phyloP scores from a whole-genome alignment of 2,888 invertebrate species.

The Sarcophaga subvicina region DNA sequence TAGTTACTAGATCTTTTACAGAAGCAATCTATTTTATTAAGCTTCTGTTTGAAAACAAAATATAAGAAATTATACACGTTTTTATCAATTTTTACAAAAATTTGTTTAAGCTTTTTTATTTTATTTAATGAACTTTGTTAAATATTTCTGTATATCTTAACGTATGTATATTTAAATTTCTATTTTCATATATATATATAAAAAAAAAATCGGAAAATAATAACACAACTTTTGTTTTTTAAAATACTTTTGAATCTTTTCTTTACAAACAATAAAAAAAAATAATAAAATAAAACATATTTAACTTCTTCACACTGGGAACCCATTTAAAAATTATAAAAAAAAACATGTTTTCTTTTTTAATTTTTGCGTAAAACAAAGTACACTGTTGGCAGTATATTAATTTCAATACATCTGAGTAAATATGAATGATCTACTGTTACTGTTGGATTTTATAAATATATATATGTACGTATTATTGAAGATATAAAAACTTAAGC shows the following conservation, averaged over 20 bases:
- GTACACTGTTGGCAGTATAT: slow-evolving; percentile 20
- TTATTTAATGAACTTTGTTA: slow-evolving; percentile 15
- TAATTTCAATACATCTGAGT: neutral
- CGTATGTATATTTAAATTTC: neutral
- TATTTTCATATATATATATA: neutral
- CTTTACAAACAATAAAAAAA: slow-evolving; percentile 40
- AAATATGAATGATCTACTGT: no score
- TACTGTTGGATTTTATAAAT: no score
- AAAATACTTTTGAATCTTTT: slow-evolving; percentile 53
- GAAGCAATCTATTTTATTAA: no score
- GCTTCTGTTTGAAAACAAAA: no score
- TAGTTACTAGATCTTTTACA: no score
- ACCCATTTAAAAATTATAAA: slow-evolving; percentile 6
- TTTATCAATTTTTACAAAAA: slow-evolving; percentile 6
- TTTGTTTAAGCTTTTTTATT: slow-evolving; percentile 1
- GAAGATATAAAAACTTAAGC: no score
- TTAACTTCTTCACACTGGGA: neutral
- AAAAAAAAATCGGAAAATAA: slow-evolving; percentile 26
- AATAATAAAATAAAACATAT: slow-evolving; percentile 12
- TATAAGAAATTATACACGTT: neutral
- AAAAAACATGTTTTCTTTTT: neutral
- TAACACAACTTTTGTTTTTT: slow-evolving; percentile 47
- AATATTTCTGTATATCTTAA: neutral
- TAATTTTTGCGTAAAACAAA: slow-evolving; percentile 15
- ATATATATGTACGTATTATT: no score